Evolutionary conservation across 2,888 invertebrate genomes (phyloP), one percentile per base, ranked within the genome.

Genomic region (Incurvaria masculella): DNA sequence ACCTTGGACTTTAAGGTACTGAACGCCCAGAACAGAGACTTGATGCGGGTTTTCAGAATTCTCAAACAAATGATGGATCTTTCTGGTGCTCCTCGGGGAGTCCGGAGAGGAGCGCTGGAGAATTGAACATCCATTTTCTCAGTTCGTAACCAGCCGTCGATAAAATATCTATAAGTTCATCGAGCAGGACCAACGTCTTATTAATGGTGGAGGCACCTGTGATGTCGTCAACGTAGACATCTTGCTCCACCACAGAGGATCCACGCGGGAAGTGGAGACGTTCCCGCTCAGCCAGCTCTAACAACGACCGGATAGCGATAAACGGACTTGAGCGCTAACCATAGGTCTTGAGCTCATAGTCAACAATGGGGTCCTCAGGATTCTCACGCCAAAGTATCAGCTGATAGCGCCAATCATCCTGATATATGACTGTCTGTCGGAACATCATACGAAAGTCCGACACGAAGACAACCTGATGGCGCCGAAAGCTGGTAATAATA

Each of bases 381-480:
- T 26, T 20, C 19, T 49, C 44, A 19, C 45, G 21, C 49, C 48
- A 49, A 8, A 46, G n/a, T 8, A 44, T 48, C 3, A 49, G 39
- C 20, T 49, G 46, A 21, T 39, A 49, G 4, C 21, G 20, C n/a
- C 44, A 19, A 40, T 46, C 49, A 3, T 43, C 46, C 2, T 42
- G 26, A 26, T 44, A 26, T 2, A 49, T 27, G 33, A 21, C 26
- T 17, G 46, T 44, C 38, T 21, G 17, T 4, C 49, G 42, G 16
- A 49, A 45, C 49, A 49, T 49, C 49, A 49, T 49, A 16, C 21
- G 16, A 10, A 46, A 43, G 14, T 49, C 49, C 5, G 46, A 21
- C 11, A 41, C 42, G 16, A 46, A 49, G 2, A n/a, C n/a, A n/a
- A n/a, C n/a, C n/a, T n/a, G n/a, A n/a, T n/a, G n/a, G n/a, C n/a